Conservation (phyloP, 2,113 vertebrate genomes). For the Kobus ellipsiprymnus region DNA sequence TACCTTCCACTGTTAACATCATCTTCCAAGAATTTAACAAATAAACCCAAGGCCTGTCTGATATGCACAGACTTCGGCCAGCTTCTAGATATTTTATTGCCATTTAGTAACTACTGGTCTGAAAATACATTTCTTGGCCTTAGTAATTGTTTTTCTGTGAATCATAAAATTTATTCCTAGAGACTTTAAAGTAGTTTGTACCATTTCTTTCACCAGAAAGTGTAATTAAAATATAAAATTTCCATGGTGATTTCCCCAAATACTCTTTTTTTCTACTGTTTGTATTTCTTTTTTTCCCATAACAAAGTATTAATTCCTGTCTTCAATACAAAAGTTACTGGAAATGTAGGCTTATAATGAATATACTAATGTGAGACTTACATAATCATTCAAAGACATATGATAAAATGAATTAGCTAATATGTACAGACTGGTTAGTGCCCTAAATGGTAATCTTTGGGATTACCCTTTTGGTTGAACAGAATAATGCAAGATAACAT, state of each 20-base stretch:
- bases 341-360: neutral
- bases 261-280: neutral
- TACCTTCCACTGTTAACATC: neutral
- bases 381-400: neutral
- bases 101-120: neutral
- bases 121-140: neutral
- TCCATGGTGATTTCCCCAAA: neutral
- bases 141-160: neutral
- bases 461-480: neutral
- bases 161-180: neutral
- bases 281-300: neutral
- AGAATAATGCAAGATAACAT: neutral
- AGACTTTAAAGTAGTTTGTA: neutral
- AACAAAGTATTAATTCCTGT: neutral
- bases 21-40: neutral
- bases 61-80: neutral
- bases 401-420: neutral
- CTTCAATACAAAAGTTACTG: neutral
- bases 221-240: neutral
- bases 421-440: neutral
- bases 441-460: neutral
- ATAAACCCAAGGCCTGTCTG: neutral
- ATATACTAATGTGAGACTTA: neutral
- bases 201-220: neutral
- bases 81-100: neutral